A percentile compares a stretch with the other conserved stretches of the same genome.
phyloP scores from a whole-genome alignment of 2,888 invertebrate genomes.

The Cryptocheilus praepositus region DNA sequence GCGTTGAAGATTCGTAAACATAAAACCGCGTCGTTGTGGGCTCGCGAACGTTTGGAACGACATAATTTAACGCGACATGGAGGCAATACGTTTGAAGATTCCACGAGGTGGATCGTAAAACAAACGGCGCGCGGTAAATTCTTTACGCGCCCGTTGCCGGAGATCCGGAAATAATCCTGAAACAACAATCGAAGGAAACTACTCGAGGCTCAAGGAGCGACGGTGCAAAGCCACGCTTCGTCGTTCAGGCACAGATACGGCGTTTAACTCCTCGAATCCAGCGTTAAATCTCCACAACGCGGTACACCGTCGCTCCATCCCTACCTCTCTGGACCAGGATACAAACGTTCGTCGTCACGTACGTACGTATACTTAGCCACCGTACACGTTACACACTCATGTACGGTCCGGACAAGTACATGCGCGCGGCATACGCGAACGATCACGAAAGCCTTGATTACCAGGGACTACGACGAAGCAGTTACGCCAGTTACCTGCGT shows the following conservation, averaged over 20 bases:
- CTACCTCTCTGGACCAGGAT: neutral
- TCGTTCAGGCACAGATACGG: conserved; percentile 26
- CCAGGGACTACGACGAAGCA: conserved; percentile 51
- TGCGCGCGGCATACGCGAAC: conserved; percentile 26
- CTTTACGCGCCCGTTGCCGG: neutral
- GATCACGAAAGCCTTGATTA: conserved; percentile 61
- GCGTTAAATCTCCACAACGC: conserved; percentile 42
- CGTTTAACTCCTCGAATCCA: conserved; percentile 39
- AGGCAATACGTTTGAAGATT: too few relatives aligned
- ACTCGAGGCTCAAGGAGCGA: conserved; percentile 6
- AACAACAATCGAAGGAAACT: neutral
- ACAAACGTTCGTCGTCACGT: neutral
- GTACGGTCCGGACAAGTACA: too few relatives aligned
- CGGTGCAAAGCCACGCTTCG: conserved; percentile 17
- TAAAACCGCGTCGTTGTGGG: too few relatives aligned
- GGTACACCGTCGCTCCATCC: neutral
- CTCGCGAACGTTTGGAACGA: too few relatives aligned
- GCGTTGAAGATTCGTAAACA: too few relatives aligned
- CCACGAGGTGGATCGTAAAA: too few relatives aligned
- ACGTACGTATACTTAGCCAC: conserved; percentile 11
- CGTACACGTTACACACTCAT: too few relatives aligned
- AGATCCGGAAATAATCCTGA: too few relatives aligned
- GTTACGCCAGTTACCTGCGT: conserved; percentile 59
- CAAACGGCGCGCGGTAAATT: conserved; percentile 1
- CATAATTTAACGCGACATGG: too few relatives aligned